These are phyloP conservation scores for Cheilosia impressa DNA, from an alignment of 2,888 invertebrate genomes.

Conservation along the genomic window DNA sequence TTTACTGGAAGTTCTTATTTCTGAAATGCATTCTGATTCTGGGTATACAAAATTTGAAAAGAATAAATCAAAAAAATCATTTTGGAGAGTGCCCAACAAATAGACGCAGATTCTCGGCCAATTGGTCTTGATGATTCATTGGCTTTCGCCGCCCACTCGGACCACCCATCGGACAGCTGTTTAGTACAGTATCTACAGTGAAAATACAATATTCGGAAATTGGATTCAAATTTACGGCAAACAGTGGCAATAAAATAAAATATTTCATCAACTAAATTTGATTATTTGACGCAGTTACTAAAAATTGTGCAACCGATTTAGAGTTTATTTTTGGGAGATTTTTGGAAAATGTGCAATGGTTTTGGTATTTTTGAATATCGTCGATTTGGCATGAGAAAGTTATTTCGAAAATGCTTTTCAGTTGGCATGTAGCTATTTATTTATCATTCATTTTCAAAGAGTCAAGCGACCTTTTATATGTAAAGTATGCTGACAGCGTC, in stretches of 20 bases:
- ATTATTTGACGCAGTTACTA: conserved; percentile 21
- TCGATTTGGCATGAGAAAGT: not conserved
- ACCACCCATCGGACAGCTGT: conserved; percentile 4
- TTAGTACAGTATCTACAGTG: not conserved
- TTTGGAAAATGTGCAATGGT: not conserved
- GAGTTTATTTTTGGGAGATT: conserved; percentile 1
- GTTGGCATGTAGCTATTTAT: too few relatives aligned
- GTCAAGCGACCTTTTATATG: too few relatives aligned
- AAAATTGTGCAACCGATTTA: conserved; percentile 1
- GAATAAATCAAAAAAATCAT: not conserved
- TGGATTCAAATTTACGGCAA: too few relatives aligned
- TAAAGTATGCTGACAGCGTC: too few relatives aligned
- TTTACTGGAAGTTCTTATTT: conserved; percentile 16
- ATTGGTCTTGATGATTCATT: conserved; percentile 22
- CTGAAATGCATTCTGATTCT: not conserved
- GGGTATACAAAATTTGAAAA: not conserved
- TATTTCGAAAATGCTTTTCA: not conserved
- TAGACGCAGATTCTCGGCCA: not conserved
- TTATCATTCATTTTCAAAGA: too few relatives aligned
- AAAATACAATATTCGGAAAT: not conserved
- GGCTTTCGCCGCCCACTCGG: conserved; percentile 6
- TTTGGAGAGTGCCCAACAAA: conserved; percentile 20
- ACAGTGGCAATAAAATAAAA: not conserved
- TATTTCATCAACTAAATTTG: conserved; percentile 12
- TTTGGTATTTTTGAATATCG: not conserved